These are phyloP conservation scores for Agrypnia vestita DNA, from an alignment of 1,140 invertebrate genomes.

Conservation along the genomic window DNA sequence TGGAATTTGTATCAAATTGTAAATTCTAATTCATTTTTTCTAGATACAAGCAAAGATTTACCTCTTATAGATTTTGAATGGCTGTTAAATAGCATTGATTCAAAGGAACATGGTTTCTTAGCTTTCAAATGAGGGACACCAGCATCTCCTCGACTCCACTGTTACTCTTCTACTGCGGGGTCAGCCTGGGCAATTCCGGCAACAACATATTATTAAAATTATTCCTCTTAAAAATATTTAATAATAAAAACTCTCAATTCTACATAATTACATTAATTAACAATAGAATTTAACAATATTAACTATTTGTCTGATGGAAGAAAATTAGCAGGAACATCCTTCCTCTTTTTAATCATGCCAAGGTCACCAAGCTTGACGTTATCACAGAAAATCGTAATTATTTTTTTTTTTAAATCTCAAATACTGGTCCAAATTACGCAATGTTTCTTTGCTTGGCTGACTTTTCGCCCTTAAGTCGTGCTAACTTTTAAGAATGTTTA, in stretches of 20 bases:
- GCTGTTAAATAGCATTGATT: constrained; percentile 70
- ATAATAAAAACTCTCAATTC: constrained; percentile 12
- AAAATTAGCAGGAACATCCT: not conserved
- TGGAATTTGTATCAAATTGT: constrained; percentile 37
- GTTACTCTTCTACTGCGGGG: constrained; percentile 20
- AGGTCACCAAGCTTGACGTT: constrained; percentile 9
- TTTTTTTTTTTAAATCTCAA: constrained; percentile 6
- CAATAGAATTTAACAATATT: constrained; percentile 2
- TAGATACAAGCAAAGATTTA: constrained; percentile 73
- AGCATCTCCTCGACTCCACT: constrained; percentile 58
- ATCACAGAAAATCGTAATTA: constrained; percentile 34
- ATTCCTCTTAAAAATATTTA: not conserved
- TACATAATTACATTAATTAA: not conserved
- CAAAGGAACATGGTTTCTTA: constrained; percentile 66
- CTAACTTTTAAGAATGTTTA: too few species aligned
- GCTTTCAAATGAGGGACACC: too few species aligned
- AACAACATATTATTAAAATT: not conserved
- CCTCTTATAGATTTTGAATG: constrained; percentile 73
- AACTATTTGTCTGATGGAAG: not conserved
- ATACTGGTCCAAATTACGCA: too few species aligned
- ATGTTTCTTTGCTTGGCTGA: too few species aligned
- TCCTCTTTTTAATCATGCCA: not conserved
- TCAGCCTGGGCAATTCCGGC: too few species aligned
- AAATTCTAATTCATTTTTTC: constrained; percentile 45
- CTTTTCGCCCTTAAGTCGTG: too few species aligned